phyloP scores from a whole-genome alignment of 1,140 invertebrate genomes.

The Trichoplusia ni region DNA sequence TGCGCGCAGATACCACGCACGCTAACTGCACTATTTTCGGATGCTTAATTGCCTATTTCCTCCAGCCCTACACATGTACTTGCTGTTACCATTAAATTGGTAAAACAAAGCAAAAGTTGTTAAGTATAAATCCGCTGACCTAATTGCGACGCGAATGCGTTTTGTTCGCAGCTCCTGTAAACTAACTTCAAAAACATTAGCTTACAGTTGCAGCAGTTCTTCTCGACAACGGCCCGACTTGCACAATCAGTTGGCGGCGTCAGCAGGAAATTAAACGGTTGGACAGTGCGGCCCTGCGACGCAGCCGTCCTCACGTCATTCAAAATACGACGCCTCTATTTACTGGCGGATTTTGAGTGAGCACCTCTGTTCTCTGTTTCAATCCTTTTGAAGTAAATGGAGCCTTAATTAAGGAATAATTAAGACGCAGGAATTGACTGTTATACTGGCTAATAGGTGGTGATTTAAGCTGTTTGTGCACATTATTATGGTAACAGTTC shows the following conservation, averaged over 20 bases:
- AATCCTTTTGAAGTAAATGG: conserved; percentile 19
- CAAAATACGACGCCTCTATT: conserved; percentile 41
- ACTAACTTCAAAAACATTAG: conserved; percentile 11
- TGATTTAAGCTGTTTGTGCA: background rate
- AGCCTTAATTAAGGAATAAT: conserved; percentile 28
- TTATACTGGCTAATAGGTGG: background rate
- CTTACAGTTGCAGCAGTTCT: conserved; percentile 38
- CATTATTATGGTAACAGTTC: too few species aligned
- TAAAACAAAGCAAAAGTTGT: background rate
- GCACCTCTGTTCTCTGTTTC: conserved; percentile 29
- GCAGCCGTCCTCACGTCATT: conserved; percentile 49
- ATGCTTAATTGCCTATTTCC: conserved; percentile 31
- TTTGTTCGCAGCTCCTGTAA: background rate
- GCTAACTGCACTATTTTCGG: conserved; percentile 49
- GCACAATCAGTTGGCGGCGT: conserved; percentile 52
- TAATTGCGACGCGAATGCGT: background rate
- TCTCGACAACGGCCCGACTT: conserved; percentile 31
- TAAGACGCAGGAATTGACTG: conserved; percentile 9
- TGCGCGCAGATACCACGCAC: conserved; percentile 47
- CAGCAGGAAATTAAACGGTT: conserved; percentile 68
- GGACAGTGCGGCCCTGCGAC: conserved; percentile 45
- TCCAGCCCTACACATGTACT: background rate
- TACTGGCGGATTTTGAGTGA: conserved; percentile 50
- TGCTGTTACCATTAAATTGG: background rate
- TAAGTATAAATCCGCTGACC: background rate